Evolutionary conservation across 2,888 invertebrate species (phyloP), one percentile per base, ranked within the genome.

Genomic region (Drosophila fungiperda): DNA sequence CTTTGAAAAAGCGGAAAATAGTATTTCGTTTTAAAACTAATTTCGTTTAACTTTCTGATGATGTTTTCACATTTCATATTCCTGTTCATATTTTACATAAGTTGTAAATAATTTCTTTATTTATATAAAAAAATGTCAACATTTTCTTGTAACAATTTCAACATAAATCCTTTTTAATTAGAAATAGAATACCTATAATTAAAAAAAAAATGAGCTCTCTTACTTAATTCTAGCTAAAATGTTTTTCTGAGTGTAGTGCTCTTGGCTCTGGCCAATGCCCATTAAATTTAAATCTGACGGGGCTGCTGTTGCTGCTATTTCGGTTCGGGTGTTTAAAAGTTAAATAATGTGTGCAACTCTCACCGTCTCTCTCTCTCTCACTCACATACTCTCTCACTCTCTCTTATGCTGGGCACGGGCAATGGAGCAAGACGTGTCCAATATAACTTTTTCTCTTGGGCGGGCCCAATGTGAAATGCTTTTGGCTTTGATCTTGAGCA

Each of bases 391-490:
- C 15, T 45, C 7, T 45, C 12, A 20, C 7, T 45, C 20, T 45
- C 2, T 23, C 0, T 29, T 29, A 23, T 23, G n/a, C 58, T 67
- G 78, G 67, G 65, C 81, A 67, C 79, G 68, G 77, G 75, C 87
- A 82, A 85, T 85, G 89, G 88, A 70, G 73, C 85, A 85, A 71
- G 85, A 91, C 89, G 85, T 89, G 89, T 89, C 79, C 80, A 91
- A 89, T 91, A 89, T 89, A 89, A 91, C 85, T 91, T 89, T 89
- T 64, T 59, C 77, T 73, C 68, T 33, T 36, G 78, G 67, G 17
- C 42, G 64, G 59, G 42, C 42, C 42, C 52, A 53, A 29, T 65
- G 35, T 55, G 48, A 63, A 59, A 64, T 65, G 72, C 40, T 57
- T 62, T 69, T 72, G 71, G 75, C 89, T 85, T 85, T 85, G 89